Evolutionary conservation across 2,113 vertebrate genomes (phyloP).

Genomic region (Spea bombifrons): DNA sequence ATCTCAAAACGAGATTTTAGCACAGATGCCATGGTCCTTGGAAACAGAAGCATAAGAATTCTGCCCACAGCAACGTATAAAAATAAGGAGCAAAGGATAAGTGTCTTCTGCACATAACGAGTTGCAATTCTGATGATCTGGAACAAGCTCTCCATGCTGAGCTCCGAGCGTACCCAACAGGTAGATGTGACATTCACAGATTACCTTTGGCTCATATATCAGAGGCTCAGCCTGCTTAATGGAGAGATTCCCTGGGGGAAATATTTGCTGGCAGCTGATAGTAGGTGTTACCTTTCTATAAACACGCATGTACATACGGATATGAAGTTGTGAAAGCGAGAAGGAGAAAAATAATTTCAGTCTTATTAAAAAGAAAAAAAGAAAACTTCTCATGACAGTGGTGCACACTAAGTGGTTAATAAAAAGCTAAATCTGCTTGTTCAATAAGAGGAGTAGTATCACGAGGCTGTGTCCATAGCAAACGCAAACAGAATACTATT

Average conservation of each 20-base stretch:
- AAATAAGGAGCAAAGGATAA: conserved; percentile 20
- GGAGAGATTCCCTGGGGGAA: conserved; percentile 22
- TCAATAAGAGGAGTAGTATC: background rate
- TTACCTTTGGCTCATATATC: conserved; percentile 12
- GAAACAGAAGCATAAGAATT: conserved; percentile 66
- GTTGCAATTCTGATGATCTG: background rate
- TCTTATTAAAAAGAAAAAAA: background rate
- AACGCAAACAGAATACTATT: background rate
- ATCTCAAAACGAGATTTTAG: conserved; percentile 63
- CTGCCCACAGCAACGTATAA: conserved; percentile 50
- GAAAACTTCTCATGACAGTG: background rate
- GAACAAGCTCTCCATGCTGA: conserved; percentile 40
- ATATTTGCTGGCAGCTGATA: conserved; percentile 22
- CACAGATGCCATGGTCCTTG: conserved; percentile 63
- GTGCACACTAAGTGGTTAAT: no score
- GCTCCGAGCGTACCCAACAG: conserved; percentile 18
- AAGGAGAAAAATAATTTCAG: background rate
- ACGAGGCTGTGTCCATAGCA: background rate
- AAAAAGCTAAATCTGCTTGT: no score
- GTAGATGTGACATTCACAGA: background rate
- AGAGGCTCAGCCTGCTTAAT: conserved; percentile 37
- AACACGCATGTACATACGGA: background rate
- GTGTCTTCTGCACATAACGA: conserved; percentile 15
- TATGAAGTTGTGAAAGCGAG: conserved; percentile 2
- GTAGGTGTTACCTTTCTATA: conserved; percentile 26